phyloP scores from a whole-genome alignment of 2,888 invertebrate species.

The Platycnemis pennipes region DNA sequence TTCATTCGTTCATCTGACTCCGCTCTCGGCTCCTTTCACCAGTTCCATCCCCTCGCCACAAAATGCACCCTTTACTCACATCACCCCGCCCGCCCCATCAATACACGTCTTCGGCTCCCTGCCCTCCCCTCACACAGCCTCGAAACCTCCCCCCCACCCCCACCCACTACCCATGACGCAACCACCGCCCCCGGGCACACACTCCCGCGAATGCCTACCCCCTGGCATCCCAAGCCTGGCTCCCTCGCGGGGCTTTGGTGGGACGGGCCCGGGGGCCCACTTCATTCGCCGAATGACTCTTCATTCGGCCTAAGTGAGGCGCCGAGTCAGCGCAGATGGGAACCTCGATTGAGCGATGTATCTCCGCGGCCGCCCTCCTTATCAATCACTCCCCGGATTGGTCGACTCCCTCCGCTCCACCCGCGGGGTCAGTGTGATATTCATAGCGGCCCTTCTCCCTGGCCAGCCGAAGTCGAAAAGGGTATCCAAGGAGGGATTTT shows the following conservation, averaged over 20 bases:
- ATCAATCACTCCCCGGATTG: neutral
- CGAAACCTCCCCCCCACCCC: neutral
- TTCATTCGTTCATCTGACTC: neutral
- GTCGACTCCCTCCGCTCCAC: neutral
- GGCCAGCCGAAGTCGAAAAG: neutral
- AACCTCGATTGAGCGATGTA: neutral
- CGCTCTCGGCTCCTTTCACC: neutral
- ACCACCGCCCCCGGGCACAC: neutral
- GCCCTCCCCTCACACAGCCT: neutral
- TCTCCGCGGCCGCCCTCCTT: neutral
- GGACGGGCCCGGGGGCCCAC: neutral
- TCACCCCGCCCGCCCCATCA: neutral
- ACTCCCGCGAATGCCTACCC: neutral
- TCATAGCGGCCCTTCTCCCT: neutral
- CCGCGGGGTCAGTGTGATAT: neutral
- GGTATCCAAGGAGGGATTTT: neutral
- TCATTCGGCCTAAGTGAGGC: constrained; percentile 41
- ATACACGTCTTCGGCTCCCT: neutral
- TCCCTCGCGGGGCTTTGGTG: neutral
- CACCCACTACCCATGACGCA: neutral
- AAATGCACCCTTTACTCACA: neutral
- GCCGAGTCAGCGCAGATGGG: neutral
- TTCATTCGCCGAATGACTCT: neutral
- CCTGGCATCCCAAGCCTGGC: neutral
- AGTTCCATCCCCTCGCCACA: neutral